Percentiles rank a stretch among this genome's conserved stretches.
phyloP scores from a whole-genome alignment of 2,113 vertebrate genomes.

The Heterocephalus glaber region DNA sequence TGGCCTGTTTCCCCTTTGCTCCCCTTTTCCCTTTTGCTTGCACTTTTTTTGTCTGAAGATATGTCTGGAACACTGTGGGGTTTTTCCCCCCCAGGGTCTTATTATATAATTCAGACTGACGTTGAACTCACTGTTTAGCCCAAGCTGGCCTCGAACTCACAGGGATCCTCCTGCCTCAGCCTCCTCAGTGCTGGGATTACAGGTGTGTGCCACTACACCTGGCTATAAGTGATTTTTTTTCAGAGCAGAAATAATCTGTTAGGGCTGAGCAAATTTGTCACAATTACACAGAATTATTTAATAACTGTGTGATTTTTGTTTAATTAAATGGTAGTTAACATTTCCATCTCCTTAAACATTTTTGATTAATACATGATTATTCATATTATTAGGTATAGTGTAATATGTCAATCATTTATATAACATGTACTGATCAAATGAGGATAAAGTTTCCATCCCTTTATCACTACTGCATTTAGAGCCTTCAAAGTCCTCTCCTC shows the following conservation, averaged over 20 bases:
- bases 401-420: not conserved
- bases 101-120: not conserved
- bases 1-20: no score
- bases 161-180: not conserved
- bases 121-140: not conserved
- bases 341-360: not conserved
- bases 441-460: not conserved
- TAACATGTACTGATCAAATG: not conserved
- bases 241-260: not conserved
- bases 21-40: no score
- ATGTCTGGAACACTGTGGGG: not conserved
- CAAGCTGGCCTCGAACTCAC: not conserved
- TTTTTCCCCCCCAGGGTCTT: not conserved
- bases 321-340: not conserved
- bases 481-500: not conserved
- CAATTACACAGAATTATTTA: not conserved
- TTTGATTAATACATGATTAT: not conserved
- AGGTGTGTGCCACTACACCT: not conserved
- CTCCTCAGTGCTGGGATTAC: not conserved
- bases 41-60: no score
- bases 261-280: not conserved
- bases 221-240: not conserved
- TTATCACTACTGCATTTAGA: not conserved
- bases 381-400: not conserved
- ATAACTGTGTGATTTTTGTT: not conserved